phyloP scores from a whole-genome alignment of 2,888 invertebrate genomes.

The Eupithecia dodoneata region DNA sequence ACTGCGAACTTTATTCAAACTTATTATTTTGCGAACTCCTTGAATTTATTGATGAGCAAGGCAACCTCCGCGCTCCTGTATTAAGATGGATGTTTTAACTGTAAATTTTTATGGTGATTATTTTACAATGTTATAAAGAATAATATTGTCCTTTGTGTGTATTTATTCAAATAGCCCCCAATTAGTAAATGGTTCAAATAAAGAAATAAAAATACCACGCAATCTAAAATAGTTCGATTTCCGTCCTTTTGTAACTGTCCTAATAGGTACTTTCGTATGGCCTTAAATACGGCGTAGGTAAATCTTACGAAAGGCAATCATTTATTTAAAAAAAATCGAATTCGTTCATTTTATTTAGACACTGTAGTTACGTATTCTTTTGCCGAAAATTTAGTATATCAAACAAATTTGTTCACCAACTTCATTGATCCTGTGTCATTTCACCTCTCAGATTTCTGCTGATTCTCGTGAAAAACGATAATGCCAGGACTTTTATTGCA shows the following conservation, averaged over 20 bases:
- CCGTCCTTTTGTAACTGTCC: background rate
- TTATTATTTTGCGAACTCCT: background rate
- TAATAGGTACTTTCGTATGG: background rate
- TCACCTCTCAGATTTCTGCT: slow-evolving; percentile 41
- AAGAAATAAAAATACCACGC: background rate
- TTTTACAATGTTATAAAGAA: background rate
- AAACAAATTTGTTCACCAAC: slow-evolving; percentile 1
- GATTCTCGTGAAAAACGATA: slow-evolving; percentile 64
- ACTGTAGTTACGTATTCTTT: background rate
- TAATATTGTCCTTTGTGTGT: background rate
- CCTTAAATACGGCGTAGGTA: background rate
- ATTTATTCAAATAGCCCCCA: background rate
- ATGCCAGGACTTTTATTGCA: slow-evolving; percentile 66
- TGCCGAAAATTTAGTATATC: background rate
- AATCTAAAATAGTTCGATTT: background rate
- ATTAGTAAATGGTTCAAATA: background rate
- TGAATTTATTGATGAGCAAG: background rate
- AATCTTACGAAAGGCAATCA: background rate
- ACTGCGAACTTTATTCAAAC: too few relatives aligned
- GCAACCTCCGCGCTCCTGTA: background rate
- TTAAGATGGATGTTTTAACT: background rate
- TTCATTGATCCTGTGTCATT: slow-evolving; percentile 10
- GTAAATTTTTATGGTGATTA: background rate
- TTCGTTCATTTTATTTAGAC: background rate
- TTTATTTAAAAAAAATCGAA: background rate